Base-by-base conservation (phyloP, 2,888 invertebrate species). In the Bruchidius siliquastri region DNA sequence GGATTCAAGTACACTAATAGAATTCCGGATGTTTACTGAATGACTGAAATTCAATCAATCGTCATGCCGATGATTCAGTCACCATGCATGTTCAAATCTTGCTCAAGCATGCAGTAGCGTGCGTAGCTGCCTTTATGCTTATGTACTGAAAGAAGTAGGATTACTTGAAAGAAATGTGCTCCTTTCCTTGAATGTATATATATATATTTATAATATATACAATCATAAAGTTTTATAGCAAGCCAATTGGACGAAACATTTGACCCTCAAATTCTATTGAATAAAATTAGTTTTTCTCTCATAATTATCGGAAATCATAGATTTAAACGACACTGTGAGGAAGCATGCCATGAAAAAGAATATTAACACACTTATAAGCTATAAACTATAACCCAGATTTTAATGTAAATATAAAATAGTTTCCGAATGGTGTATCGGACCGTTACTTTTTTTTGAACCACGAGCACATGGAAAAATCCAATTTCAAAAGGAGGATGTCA, bases 351-450 rank as follows among this genome's bases (percentile, higher is more conserved):
- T 21, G 18, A 69, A 21, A 69, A 69, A 69, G n/a, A 0, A 26
- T 69, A 69, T 26, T 69, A 69, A 69, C 22, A 22, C 21, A 69
- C 26, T 69, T 26, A n/a, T 26, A 69, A 69, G 21, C 26, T 26
- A n/a, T 26, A 69, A 69, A 20, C 26, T 69, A 69, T 20, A 21
- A 21, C 21, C 22, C 69, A 20, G 69, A 21, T 26, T 69, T 69
- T 69, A 26, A 69, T 69, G 22, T 69, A 21, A 69, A 22, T 69
- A 2, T 26, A 26, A 2, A 4, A 68, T 22, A 8, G 26, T 49
- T 13, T 49, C 18, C 49, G 49, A 49, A 18, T 49, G 49, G 49
- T 49, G 49, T 49, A 49, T 49, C 49, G 49, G 49, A 49, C 49
- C 49, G 49, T 49, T 49, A 49, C 13, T 49, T 49, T 49, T 49